A percentile compares a stretch with the other conserved stretches of the same genome.
These are phyloP conservation scores for Petaurus breviceps DNA, from an alignment of 2,113 vertebrate species.

Conservation along the genomic window DNA sequence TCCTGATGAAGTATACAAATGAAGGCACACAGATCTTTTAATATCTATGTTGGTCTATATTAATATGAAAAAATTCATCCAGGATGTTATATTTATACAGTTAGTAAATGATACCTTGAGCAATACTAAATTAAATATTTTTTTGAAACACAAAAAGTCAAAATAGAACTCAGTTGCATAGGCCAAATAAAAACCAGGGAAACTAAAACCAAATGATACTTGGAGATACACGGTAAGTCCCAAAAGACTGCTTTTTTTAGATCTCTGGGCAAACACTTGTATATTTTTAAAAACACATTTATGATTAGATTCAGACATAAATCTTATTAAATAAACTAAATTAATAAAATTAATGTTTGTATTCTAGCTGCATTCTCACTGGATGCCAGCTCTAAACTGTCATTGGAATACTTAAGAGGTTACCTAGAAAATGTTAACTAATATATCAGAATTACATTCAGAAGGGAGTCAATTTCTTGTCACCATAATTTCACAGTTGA, in stretches of 20 bases:
- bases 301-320: neutral
- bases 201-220: neutral
- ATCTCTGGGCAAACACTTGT: neutral
- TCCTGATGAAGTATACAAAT: conserved; percentile 22
- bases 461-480: conserved; percentile 35
- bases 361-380: neutral
- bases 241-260: neutral
- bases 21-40: conserved; percentile 13
- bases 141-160: neutral
- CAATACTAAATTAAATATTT: conserved; percentile 26
- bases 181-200: neutral
- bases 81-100: conserved; percentile 1
- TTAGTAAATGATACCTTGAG: neutral
- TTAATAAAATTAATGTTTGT: neutral
- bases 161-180: neutral
- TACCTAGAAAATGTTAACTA: neutral
- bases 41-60: neutral
- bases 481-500: conserved; percentile 23
- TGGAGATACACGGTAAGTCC: conserved; percentile 10
- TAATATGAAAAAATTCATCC: neutral
- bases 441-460: neutral
- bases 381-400: neutral
- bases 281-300: neutral
- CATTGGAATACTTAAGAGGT: neutral
- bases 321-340: neutral